Evolutionary conservation across 2,113 vertebrate genomes (phyloP), one percentile per base, ranked within the genome.

Genomic region (Catharus bicknelli): DNA sequence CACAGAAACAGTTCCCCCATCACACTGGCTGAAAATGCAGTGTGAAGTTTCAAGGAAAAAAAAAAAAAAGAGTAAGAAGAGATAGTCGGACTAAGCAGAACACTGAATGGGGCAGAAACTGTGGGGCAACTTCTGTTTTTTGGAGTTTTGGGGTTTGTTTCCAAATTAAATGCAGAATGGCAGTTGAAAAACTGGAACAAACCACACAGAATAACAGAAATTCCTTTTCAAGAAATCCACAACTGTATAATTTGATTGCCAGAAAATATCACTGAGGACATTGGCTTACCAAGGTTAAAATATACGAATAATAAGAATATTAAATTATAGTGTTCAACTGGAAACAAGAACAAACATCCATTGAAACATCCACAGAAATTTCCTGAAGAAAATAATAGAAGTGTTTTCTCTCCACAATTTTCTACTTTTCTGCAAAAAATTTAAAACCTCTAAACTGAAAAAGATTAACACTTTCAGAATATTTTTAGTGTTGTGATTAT

Each of bases 221-320:
- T 54, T 86, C 36, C 75, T 93, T 93, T 92, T 93, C 58, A 90
- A 88, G 50, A 86, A 96, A 92, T 96, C 92, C 88, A 86, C 73
- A 94, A 75, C 42, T 94, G 87, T 91, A 85, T 94, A 72, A 96
- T 94, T 86, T 95, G 42, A 87, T 84, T 94, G 94, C 86, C 95
- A 95, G 57, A 90, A 96, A 93, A 92, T 82, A 90, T 79, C 77
- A 77, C 43, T 15, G 55, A 90, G 22, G 76, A 67, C 63, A 34
- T 58, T 86, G 92, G 88, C 54, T 93, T 88, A 88, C 92, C 92
- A 75, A 90, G 69, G 72, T 92, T 92, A 70, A 93, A 93, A 92
- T 75, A 72, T 32, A 95, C 1, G 48, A 94, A 93, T 81, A 95
- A 95, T 82, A 81, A 86, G 57, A 83, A 86, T 88, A 96, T 95